phyloP scores from a whole-genome alignment of 1,140 invertebrate species.

The Eriosoma lanigerum region DNA sequence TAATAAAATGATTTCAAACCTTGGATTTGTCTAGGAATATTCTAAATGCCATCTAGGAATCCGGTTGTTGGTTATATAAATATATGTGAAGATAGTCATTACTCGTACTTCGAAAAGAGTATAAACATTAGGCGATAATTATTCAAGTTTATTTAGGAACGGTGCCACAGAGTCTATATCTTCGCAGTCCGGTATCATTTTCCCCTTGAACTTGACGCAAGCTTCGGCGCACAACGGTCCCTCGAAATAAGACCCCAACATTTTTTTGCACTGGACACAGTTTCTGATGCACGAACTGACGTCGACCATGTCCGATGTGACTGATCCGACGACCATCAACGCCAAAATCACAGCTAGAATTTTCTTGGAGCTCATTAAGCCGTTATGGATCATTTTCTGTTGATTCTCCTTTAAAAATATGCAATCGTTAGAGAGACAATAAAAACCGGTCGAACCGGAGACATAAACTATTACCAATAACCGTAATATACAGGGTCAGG shows the following conservation, averaged over 20 bases:
- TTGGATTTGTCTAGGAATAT: too few species aligned
- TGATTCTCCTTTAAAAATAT: too few species aligned
- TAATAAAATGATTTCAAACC: too few species aligned
- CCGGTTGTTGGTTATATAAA: too few species aligned
- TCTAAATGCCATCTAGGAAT: too few species aligned
- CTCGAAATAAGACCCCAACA: slow-evolving; percentile 81
- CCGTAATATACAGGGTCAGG: too few species aligned
- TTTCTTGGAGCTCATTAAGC: neutral
- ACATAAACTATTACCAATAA: too few species aligned
- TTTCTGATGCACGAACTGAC: slow-evolving; percentile 75
- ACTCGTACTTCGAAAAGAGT: too few species aligned
- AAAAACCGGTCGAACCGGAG: too few species aligned
- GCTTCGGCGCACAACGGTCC: slow-evolving; percentile 78
- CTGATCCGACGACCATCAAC: neutral
- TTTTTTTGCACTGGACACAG: slow-evolving; percentile 84
- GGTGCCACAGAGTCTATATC: slow-evolving; percentile 76
- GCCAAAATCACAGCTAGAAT: neutral
- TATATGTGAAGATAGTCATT: too few species aligned
- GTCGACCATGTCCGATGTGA: slow-evolving; percentile 9
- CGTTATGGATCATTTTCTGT: too few species aligned
- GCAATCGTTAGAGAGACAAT: too few species aligned
- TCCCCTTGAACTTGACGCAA: slow-evolving; percentile 78
- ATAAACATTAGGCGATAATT: neutral
- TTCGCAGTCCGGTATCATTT: slow-evolving; percentile 80
- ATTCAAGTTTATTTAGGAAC: slow-evolving; percentile 70